Percentiles rank a stretch among this genome's conserved stretches.
Conservation (phyloP, 2,888 invertebrate species). For the Lasioglossum vierecki region DNA sequence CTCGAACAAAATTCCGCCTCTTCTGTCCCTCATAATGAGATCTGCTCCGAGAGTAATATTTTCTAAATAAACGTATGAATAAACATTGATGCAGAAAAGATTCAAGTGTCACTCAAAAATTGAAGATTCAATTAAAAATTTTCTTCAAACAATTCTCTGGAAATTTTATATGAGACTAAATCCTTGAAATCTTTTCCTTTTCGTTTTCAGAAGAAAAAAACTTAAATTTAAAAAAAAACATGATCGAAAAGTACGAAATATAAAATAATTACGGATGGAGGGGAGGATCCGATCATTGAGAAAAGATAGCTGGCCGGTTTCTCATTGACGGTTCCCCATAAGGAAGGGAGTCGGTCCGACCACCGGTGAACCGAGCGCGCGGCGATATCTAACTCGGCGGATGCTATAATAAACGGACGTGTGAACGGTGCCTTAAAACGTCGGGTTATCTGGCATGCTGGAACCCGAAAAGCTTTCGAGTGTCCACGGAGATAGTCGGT, state of each 20-base stretch:
- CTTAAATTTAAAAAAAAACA: too few species aligned
- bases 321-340: background rate
- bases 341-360: conserved; percentile 16
- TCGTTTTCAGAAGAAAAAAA: too few species aligned
- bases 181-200: too few species aligned
- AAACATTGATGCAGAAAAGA: too few species aligned
- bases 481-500: conserved; percentile 76
- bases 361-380: conserved; percentile 33
- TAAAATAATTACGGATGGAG: background rate
- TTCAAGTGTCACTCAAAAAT: too few species aligned
- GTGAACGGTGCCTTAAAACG: conserved; percentile 63
- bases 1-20: background rate
- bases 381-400: conserved; percentile 39
- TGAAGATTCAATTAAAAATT: too few species aligned
- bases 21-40: background rate
- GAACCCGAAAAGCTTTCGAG: conserved; percentile 79
- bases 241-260: too few species aligned
- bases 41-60: background rate
- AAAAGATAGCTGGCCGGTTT: background rate
- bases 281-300: background rate
- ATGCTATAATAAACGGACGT: conserved; percentile 55
- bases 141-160: too few species aligned
- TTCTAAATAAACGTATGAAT: background rate
- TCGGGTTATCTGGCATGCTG: conserved; percentile 72
- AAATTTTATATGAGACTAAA: background rate